A percentile compares a stretch with the other conserved stretches of the same genome.
Evolutionary conservation across 2,888 invertebrate genomes (phyloP).

Genomic region (Cephonodes hylas): DNA sequence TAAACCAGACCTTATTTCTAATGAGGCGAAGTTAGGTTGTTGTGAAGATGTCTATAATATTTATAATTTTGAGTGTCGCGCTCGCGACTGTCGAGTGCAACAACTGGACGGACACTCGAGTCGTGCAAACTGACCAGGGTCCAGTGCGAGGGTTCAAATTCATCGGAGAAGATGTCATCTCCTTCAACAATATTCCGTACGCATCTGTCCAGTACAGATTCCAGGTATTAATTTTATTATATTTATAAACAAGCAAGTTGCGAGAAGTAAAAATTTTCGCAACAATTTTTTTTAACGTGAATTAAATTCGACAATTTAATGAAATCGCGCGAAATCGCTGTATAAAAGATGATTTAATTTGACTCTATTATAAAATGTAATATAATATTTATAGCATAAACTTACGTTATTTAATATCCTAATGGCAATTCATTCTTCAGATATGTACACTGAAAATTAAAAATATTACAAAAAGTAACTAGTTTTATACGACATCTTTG

Average conservation of each 20-base stretch:
- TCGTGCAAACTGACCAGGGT: conserved; percentile 1
- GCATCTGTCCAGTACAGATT: conserved; percentile 8
- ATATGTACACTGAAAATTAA: too few relatives aligned
- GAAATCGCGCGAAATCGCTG: too few relatives aligned
- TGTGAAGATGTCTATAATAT: not conserved
- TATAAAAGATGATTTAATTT: too few relatives aligned
- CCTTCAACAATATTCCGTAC: conserved; percentile 7
- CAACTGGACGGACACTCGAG: not conserved
- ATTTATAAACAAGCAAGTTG: not conserved
- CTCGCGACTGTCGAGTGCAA: not conserved
- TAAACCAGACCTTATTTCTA: not conserved
- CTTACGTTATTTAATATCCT: too few relatives aligned
- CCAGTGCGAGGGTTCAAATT: not conserved
- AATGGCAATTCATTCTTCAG: too few relatives aligned
- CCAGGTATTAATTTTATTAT: not conserved
- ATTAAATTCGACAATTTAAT: too few relatives aligned
- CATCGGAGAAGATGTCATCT: not conserved
- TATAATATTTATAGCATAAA: too few relatives aligned
- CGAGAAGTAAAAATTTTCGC: not conserved
- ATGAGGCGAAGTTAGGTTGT: not conserved
- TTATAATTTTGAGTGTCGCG: not conserved
- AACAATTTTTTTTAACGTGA: too few relatives aligned
- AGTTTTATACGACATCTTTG: too few relatives aligned
- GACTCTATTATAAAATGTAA: too few relatives aligned
- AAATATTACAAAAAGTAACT: too few relatives aligned